Evolutionary conservation across 2,888 invertebrate species (phyloP), one percentile per base, ranked within the genome.

Genomic region (Scaptomyza reducta): DNA sequence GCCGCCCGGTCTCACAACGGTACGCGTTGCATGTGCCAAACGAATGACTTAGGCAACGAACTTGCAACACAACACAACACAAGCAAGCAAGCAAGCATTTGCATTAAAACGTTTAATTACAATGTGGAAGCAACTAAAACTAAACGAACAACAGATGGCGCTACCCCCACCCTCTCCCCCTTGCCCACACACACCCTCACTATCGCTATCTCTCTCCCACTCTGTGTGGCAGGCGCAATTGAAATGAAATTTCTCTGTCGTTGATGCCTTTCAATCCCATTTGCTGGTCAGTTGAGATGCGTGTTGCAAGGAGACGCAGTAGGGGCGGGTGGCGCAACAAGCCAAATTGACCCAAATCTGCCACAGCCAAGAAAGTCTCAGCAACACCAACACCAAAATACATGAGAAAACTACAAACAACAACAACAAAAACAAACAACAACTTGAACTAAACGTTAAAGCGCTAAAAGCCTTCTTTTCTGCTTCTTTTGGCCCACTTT

Each of bases 21-120:
- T 51, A 74, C 77, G 51, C 35, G 74, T 50, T 77, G 63, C 78
- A 74, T 27, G 77, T 31, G 38, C 54, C 57, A 63, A 54, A 72
- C 53, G 68, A 76, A 78, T 82, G 74, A 77, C 75, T 79, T 77
- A 66, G 63, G 72, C 74, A 74, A 74, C 72, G 73, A 76, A 73
- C 73, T 72, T 61, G 73, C 64, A 4, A 22, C n/a, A n/a, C 13
- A 51, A 25, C 53, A 61, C 10, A 29, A 5, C 56, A 66, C 16
- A 51, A 38, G 25, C 46, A 59, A 14, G 10, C n/a, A n/a, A n/a
- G n/a, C n/a, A n/a, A 14, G 45, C 61, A 69, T 69, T 62, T 53
- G 51, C 71, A 57, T 63, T 62, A 42, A 40, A 53, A 45, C 51
- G 31, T 33, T 47, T 65, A 53, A 65, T 47, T 65, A 46, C 47